A percentile compares a stretch with the other conserved stretches of the same genome.
Evolutionary conservation across 2,113 vertebrate species (phyloP).

Genomic region (Atherinomorus stipes): DNA sequence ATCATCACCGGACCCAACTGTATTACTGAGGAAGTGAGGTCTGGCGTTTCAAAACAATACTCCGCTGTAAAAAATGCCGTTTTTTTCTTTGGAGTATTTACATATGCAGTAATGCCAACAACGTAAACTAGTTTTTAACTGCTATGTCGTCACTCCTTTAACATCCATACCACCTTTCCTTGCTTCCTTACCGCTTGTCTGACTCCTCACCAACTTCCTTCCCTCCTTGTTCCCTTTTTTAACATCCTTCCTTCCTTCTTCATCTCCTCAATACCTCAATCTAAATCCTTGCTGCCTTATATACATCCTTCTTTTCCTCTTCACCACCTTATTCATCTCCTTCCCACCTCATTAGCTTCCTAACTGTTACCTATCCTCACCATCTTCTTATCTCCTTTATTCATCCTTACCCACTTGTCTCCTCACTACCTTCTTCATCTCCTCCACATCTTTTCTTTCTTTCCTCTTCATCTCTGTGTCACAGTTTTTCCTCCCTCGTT

Average conservation of each 20-base stretch:
- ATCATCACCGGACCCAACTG: no score
- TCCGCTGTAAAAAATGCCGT: no score
- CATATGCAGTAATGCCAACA: no score
- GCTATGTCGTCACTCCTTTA: no score
- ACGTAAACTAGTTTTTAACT: no score
- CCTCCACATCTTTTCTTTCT: neutral
- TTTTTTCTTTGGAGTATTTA: no score
- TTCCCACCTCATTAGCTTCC: neutral
- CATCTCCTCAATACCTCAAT: neutral
- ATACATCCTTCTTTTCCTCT: neutral
- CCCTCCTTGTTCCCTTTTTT: neutral
- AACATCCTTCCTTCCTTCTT: neutral
- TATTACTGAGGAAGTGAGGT: no score
- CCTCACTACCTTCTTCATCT: no score
- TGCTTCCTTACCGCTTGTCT: neutral
- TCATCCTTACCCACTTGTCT: no score
- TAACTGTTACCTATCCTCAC: neutral
- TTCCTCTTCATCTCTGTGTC: no score
- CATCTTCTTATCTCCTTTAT: neutral
- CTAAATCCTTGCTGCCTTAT: neutral
- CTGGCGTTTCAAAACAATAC: no score
- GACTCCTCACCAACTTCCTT: neutral
- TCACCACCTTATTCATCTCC: neutral
- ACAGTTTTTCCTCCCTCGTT: neutral
- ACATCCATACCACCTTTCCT: neutral